These are phyloP conservation scores for Nemotelus pantherinus DNA, from an alignment of 2,888 invertebrate genomes.

Conservation along the genomic window DNA sequence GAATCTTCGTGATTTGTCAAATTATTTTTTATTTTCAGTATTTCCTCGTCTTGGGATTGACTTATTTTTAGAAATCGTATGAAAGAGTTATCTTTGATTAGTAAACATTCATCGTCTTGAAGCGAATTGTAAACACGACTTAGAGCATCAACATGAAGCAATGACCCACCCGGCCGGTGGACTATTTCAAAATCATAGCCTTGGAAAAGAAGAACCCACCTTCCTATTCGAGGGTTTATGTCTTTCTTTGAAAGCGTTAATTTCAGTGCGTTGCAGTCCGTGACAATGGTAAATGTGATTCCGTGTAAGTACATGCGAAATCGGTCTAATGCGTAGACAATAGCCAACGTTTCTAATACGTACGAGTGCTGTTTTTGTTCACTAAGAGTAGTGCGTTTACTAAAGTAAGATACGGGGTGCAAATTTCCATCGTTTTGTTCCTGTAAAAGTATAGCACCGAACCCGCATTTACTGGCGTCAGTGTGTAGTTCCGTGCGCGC, in stretches of 20 bases:
- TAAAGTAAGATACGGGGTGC: slow-evolving; percentile 56
- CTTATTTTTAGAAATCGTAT: not conserved
- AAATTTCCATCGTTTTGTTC: slow-evolving; percentile 52
- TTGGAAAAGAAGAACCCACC: not conserved
- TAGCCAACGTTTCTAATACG: slow-evolving; percentile 56
- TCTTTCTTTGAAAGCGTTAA: slow-evolving; percentile 55
- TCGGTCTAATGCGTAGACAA: slow-evolving; percentile 53
- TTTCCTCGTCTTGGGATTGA: slow-evolving; percentile 9
- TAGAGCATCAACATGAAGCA: slow-evolving; percentile 9
- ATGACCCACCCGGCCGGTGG: no score
- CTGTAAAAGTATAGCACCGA: slow-evolving; percentile 55
- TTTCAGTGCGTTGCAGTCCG: slow-evolving; percentile 54
- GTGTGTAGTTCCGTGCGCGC: no score
- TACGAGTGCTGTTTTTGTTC: slow-evolving; percentile 55
- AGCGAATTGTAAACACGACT: not conserved
- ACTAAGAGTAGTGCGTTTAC: slow-evolving; percentile 53
- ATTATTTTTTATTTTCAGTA: not conserved
- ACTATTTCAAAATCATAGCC: slow-evolving; percentile 2
- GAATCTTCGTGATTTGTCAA: slow-evolving; percentile 10
- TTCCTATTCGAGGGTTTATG: slow-evolving; percentile 55
- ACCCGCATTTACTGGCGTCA: no score
- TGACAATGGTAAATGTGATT: slow-evolving; percentile 54
- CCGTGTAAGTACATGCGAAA: slow-evolving; percentile 55
- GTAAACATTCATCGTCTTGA: no score
- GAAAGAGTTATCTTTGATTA: slow-evolving; percentile 16